Evolutionary conservation across 2,113 vertebrate genomes (phyloP), one percentile per base, ranked within the genome.

Genomic region (Heterotilapia buettikoferi): DNA sequence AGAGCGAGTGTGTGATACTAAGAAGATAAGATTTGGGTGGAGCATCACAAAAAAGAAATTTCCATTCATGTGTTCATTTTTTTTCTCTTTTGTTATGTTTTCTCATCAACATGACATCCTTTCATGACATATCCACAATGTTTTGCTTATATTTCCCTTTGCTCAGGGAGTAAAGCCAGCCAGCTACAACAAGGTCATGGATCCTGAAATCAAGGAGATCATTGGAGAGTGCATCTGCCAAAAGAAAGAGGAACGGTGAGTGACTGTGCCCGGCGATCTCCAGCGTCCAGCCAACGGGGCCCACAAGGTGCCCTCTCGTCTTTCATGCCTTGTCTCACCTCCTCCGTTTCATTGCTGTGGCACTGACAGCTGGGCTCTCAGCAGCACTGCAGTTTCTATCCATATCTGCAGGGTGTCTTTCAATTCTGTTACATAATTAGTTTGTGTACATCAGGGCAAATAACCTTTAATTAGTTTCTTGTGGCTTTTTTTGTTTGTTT

Each of bases 151-250:
- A 21, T 88, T 86, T 90, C 45, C 24, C 6, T 93, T 94, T 86
- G 83, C 83, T 82, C 91, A 99, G 98, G 98, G 98, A 91, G 98
- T 99, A 95, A 99, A 99, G 93, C 98, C 98, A 31, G 98, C 98
- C 93, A 99, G 98, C 94, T 99, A 98, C 95, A 97, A 98, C 93
- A 99, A 98, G 94, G 97, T 99, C 89, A 95, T 97, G 14, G 98
- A 98, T 95, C 98, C 98, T 78, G 98, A 99, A 97, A 98, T 99
- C 92, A 99, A 98, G 94, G 98, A 99, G 96, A 98, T 99, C 92
- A 99, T 99, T 91, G 98, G 98, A 3, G 98, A 98, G 90, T 99
- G 98, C 56, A 99, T 99, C 96, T 98, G 98, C 95, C 98, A 98
- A 96, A 98, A 98, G 93, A 99, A 98, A 94, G 98, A 98, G 94